Evolutionary conservation across 2,797 vertebrate species (phyloP).

Genomic region (Coilia nasus): DNA sequence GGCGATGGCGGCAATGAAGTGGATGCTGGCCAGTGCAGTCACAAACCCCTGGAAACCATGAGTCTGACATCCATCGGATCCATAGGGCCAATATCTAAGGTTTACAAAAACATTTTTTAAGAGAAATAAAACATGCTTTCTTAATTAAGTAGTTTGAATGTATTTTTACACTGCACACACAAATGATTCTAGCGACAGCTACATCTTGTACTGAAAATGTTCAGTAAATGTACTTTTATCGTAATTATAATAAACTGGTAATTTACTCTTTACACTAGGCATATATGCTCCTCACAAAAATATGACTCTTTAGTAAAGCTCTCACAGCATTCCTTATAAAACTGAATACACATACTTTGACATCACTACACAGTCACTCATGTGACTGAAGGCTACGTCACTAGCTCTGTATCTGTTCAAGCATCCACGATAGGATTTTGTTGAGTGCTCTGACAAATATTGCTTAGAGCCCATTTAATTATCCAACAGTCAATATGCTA

Average conservation of each 20-base stretch:
- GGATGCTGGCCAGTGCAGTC: conserved; percentile 88
- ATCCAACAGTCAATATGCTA: too few species aligned
- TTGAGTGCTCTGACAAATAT: too few species aligned
- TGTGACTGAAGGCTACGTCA: too few species aligned
- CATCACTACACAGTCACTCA: too few species aligned
- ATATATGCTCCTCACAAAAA: background rate
- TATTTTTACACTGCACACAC: background rate
- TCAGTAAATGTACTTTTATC: background rate
- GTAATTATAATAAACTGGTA: background rate
- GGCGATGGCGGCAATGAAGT: conserved; percentile 87
- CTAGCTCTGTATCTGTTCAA: too few species aligned
- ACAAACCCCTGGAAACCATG: conserved; percentile 94
- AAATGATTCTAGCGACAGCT: background rate
- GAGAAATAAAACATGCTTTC: background rate
- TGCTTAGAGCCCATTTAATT: too few species aligned
- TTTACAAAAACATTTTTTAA: background rate
- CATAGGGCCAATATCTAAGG: conserved; percentile 92
- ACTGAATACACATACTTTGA: too few species aligned
- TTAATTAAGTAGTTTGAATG: background rate
- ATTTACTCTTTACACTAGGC: background rate
- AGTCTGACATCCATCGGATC: conserved; percentile 88
- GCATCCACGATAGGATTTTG: too few species aligned
- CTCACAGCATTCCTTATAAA: background rate
- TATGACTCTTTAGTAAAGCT: background rate
- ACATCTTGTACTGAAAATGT: background rate